Evolutionary conservation across 2,888 invertebrate genomes (phyloP).

Genomic region (Lysandra bellargus): DNA sequence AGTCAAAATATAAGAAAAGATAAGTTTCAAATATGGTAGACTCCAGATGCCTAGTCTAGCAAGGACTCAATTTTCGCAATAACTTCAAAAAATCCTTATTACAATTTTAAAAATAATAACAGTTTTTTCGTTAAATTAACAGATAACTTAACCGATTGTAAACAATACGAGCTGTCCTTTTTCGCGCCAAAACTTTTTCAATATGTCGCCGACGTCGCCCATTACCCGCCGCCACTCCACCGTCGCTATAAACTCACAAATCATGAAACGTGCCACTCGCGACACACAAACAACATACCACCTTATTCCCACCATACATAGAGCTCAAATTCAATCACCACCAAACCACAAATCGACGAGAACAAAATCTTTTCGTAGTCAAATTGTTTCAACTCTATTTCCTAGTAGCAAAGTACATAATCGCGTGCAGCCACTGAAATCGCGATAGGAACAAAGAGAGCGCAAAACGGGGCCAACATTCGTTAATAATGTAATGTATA

Average conservation of each 20-base stretch:
- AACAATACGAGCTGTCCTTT: constrained; percentile 47
- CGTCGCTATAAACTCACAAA: constrained; percentile 81
- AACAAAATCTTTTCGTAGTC: constrained; percentile 62
- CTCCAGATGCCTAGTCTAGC: too few relatives aligned
- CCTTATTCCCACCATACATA: constrained; percentile 48
- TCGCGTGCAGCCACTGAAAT: constrained; percentile 66
- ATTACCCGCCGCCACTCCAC: constrained; percentile 80
- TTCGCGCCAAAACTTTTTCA: constrained; percentile 77
- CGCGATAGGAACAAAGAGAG: constrained; percentile 79
- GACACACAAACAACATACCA: constrained; percentile 51
- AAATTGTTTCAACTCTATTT: constrained; percentile 73
- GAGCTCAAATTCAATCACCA: constrained; percentile 51
- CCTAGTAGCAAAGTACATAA: constrained; percentile 66
- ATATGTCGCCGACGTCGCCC: constrained; percentile 77
- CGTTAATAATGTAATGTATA: constrained; percentile 80
- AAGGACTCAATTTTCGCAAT: too few relatives aligned
- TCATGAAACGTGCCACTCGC: constrained; percentile 74
- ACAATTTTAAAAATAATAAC: too few relatives aligned
- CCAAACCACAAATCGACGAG: constrained; percentile 53
- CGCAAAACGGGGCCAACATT: constrained; percentile 79
- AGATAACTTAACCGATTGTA: constrained; percentile 5
- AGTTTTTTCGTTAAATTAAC: neutral
- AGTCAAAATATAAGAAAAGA: too few relatives aligned
- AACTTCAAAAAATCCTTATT: too few relatives aligned
- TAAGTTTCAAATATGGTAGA: too few relatives aligned